Evolutionary conservation across 1,140 invertebrate species (phyloP).

Genomic region (Ips typographus): DNA sequence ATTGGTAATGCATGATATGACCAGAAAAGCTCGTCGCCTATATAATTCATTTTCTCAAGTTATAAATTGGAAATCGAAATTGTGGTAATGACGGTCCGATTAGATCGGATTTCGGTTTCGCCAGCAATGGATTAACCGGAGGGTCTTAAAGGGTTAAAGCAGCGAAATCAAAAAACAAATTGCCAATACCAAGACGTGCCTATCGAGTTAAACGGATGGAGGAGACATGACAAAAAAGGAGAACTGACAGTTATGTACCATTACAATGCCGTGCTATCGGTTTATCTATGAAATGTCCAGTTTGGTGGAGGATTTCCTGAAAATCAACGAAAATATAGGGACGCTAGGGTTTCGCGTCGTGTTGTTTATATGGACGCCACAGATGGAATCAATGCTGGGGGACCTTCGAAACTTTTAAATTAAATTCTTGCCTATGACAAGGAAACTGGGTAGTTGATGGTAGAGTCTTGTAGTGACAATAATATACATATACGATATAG

Average conservation of each 20-base stretch:
- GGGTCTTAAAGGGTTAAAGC: neutral
- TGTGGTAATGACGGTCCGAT: slow-evolving; percentile 10
- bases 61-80: slow-evolving; percentile 17
- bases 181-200: slow-evolving; percentile 7
- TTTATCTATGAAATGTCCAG: slow-evolving; percentile 21
- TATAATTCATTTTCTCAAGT: slow-evolving; percentile 20
- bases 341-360: neutral
- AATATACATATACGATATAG: too few species aligned
- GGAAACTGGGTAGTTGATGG: too few species aligned
- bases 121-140: neutral
- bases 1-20: slow-evolving; percentile 32
- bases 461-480: too few species aligned
- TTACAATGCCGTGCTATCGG: slow-evolving; percentile 22
- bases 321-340: slow-evolving; percentile 8
- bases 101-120: slow-evolving; percentile 7
- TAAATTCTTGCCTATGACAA: too few species aligned
- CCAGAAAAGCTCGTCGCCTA: slow-evolving; percentile 2
- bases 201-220: slow-evolving; percentile 15
- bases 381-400: too few species aligned
- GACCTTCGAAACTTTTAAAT: too few species aligned
- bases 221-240: slow-evolving; percentile 6
- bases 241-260: slow-evolving; percentile 13
- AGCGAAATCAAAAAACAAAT: slow-evolving; percentile 9
- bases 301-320: neutral
- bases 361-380: too few species aligned